Percentiles rank a stretch among this genome's conserved stretches.
phyloP scores from a whole-genome alignment of 1,140 invertebrate species.

The Caenorhabditis latens region DNA sequence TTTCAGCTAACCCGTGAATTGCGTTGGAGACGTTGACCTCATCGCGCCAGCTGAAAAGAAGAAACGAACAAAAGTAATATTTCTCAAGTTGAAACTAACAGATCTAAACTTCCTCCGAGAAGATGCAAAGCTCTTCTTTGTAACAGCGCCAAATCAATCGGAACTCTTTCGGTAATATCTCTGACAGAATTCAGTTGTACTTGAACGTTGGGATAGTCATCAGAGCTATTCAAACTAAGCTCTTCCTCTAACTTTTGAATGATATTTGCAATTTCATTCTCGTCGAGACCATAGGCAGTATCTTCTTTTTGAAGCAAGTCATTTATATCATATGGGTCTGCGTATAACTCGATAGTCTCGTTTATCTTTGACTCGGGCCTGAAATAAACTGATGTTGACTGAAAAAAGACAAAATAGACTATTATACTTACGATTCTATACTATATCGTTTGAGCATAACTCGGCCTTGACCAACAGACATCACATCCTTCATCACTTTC shows the following conservation, averaged over 20 bases:
- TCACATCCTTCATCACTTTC: conserved; percentile 39
- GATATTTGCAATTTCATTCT: background rate
- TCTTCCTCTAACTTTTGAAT: background rate
- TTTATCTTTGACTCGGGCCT: background rate
- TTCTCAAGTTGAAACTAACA: background rate
- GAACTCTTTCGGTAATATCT: background rate
- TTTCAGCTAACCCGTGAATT: conserved; percentile 24
- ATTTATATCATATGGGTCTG: background rate
- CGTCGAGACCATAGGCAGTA: background rate
- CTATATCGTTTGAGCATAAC: conserved; percentile 30
- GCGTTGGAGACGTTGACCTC: conserved; percentile 28
- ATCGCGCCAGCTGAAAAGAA: conserved; percentile 9
- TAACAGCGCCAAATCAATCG: background rate
- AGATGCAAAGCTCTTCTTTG: conserved; percentile 8
- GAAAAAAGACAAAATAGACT: too few species aligned
- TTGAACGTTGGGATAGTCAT: conserved; percentile 40
- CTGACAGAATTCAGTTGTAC: conserved; percentile 3
- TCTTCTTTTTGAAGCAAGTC: background rate
- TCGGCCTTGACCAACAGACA: conserved; percentile 24
- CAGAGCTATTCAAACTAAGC: conserved; percentile 1
- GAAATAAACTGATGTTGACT: background rate
- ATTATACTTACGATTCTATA: background rate
- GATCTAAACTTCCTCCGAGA: conserved; percentile 12
- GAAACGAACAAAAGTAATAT: too few species aligned
- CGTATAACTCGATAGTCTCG: background rate